Evolutionary conservation across 2,113 vertebrate species (phyloP).

Genomic region (Mirza zaza): DNA sequence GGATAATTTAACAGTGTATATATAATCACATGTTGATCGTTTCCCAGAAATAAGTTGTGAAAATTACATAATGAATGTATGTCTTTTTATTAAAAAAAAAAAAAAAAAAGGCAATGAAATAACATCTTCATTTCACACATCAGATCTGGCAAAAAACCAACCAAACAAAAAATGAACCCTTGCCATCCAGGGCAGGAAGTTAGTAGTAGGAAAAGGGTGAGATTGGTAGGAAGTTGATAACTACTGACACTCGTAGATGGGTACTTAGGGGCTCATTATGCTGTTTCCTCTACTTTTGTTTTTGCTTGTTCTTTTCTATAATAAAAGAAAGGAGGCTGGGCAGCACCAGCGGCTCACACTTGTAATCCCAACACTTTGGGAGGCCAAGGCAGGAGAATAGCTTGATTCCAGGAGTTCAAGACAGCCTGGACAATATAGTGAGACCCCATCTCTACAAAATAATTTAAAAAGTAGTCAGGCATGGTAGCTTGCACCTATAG

Average conservation of each 20-base stretch:
- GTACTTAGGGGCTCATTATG: background rate
- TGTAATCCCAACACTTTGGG: too few relatives aligned
- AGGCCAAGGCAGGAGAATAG: too few relatives aligned
- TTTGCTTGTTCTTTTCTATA: background rate
- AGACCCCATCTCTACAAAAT: too few relatives aligned
- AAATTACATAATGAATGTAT: background rate
- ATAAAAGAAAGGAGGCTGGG: background rate
- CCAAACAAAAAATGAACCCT: background rate
- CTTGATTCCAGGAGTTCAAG: too few relatives aligned
- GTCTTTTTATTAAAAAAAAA: background rate
- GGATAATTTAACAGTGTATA: background rate
- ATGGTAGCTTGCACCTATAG: too few relatives aligned
- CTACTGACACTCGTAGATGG: fast-evolving
- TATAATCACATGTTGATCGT: background rate
- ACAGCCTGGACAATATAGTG: too few relatives aligned
- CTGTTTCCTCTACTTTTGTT: background rate
- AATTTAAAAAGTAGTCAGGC: too few relatives aligned
- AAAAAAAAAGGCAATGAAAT: background rate
- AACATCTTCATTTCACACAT: background rate
- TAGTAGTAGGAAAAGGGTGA: background rate
- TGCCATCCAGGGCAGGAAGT: background rate
- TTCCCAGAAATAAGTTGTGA: background rate
- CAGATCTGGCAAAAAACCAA: background rate
- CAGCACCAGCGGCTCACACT: too few relatives aligned
- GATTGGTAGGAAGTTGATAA: background rate